Conservation (phyloP, 2,888 invertebrate genomes). For the Folsomia manolachei region DNA sequence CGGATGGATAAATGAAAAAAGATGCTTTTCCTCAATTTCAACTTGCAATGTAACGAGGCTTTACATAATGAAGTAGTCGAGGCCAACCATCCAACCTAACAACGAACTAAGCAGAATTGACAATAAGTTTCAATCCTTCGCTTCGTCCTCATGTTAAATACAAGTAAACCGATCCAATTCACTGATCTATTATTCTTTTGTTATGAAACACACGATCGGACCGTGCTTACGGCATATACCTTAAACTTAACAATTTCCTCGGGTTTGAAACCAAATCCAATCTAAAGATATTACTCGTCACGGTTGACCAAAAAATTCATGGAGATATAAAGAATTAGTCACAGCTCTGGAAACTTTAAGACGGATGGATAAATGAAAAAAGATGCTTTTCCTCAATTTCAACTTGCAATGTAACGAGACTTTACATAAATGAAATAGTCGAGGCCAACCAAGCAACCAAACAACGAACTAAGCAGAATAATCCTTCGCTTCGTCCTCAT, state of each 20-base stretch:
- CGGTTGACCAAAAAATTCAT: conserved; percentile 33
- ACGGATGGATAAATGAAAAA: not conserved
- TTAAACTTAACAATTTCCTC: too few species aligned
- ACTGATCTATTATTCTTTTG: conserved; percentile 20
- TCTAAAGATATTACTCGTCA: conserved; percentile 30
- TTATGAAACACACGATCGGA: conserved; percentile 24
- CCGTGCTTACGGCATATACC: too few species aligned
- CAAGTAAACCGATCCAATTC: conserved; percentile 12
- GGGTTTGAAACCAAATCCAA: conserved; percentile 15
- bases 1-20: not conserved
- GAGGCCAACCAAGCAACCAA: not conserved
- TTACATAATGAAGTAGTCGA: not conserved
- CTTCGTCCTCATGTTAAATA: not conserved
- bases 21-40: not conserved
- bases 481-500: not conserved
- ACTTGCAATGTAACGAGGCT: not conserved
- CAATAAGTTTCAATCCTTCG: not conserved
- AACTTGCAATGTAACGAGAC: not conserved
- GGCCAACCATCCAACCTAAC: not conserved
- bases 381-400: not conserved
- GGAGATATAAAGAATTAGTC: conserved; percentile 38
- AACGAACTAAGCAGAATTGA: too few species aligned
- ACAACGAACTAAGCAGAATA: not conserved
- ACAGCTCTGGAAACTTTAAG: conserved; percentile 15
- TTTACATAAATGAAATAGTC: not conserved